Evolutionary conservation across 37 sponge, comb jelly and placozoan genomes (phyloP), one percentile per base, ranked within the genome.

Genomic region (Halichondria panicea): DNA sequence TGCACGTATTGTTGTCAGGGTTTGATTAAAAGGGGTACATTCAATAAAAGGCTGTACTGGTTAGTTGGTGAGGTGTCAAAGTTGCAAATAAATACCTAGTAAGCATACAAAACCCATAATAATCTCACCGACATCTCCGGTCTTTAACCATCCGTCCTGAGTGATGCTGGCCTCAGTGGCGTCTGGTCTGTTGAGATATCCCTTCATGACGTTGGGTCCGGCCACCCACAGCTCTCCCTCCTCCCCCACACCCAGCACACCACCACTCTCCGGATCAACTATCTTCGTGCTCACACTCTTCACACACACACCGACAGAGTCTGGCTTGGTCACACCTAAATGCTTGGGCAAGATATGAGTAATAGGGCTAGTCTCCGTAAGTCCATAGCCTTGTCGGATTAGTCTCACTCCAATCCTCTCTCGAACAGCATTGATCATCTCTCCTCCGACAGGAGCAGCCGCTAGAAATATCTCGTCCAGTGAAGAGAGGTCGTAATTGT

Each of bases 121-220:
- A 66, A 45, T 32, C 73, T 67, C 39, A 48, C 91, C 94, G 54
- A 95, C 69, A 79, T 95, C 96, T 18, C 96, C 96, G 15, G 89
- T 91, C 24, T 53, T 58, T 21, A 95, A 81, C 86, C 93, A 95
- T 9, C 89, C 89, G 69, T 91, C 96, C 33, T 84, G 80, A 21
- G 76, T 77, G 24, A 94, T 70, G 27, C 53, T 57, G 31, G 9
- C 72, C 11, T 34, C 48, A 33, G 82, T 95, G 33, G 89, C 96
- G 25, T 92, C 77, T 24, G 89, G 87, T 19, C 45, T 66, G 55
- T 95, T 95, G 55, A 88, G 81, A 53, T 91, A 95, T 11, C 96
- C 96, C 69, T 86, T 85, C 96, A 91, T 91, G 2, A 95, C 78
- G 24, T 92, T 88, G 8, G 96, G 96, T 2, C 96, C 96, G 22